Conservation (phyloP, 2,888 invertebrate genomes). For the Trichopoda pennipes region DNA sequence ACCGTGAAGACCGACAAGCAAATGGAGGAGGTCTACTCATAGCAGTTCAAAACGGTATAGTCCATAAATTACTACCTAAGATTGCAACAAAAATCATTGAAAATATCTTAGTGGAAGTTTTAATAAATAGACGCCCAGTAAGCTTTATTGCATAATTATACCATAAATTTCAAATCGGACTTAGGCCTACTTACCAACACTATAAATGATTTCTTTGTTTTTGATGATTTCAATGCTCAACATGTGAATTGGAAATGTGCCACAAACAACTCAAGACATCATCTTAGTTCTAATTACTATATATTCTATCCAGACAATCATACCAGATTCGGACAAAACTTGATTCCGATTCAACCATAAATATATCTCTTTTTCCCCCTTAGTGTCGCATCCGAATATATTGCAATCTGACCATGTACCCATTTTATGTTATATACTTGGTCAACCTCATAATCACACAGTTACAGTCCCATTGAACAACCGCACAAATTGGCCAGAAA, state of each 20-base stretch:
- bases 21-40: not conserved
- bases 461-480: too few species aligned
- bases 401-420: too few species aligned
- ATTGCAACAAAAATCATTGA: not conserved
- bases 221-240: not conserved
- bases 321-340: slow-evolving; percentile 4
- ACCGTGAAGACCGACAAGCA: not conserved
- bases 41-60: not conserved
- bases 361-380: too few species aligned
- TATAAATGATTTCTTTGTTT: not conserved
- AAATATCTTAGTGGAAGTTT: not conserved
- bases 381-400: too few species aligned
- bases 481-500: not conserved
- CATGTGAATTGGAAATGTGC: slow-evolving; percentile 1
- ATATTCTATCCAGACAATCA: slow-evolving; percentile 3
- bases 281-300: slow-evolving; percentile 62
- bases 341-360: too few species aligned
- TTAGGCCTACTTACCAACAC: not conserved
- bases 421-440: not conserved
- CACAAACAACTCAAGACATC: slow-evolving; percentile 49
- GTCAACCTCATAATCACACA: slow-evolving; percentile 1
- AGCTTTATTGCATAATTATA: too few species aligned
- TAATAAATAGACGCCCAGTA: not conserved
- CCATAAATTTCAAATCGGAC: too few species aligned
- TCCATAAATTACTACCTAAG: not conserved